Conservation (phyloP, 2,888 invertebrate species). For the Eretmocerus hayati region DNA sequence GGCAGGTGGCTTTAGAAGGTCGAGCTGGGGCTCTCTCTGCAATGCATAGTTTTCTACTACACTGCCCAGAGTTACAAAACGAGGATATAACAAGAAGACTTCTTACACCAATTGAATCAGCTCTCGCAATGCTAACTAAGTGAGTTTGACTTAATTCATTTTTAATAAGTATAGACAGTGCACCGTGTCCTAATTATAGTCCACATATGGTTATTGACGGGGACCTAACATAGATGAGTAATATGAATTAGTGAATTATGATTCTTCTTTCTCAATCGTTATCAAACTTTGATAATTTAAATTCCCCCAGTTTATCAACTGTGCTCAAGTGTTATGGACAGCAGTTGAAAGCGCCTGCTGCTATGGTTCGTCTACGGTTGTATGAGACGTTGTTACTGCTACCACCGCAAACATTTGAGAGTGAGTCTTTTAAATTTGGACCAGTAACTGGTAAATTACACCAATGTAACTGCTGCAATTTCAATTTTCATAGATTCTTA, state of each 20-base stretch:
- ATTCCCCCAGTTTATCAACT: slow-evolving; percentile 71
- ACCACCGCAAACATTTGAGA: slow-evolving; percentile 74
- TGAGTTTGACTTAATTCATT: too few species aligned
- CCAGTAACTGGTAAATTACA: too few species aligned
- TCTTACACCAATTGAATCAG: slow-evolving; percentile 88
- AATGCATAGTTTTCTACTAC: slow-evolving; percentile 85
- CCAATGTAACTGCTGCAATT: too few species aligned
- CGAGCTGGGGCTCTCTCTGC: slow-evolving; percentile 94
- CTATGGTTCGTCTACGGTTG: slow-evolving; percentile 84
- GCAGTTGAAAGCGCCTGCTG: slow-evolving; percentile 87
- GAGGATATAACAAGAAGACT: slow-evolving; percentile 88
- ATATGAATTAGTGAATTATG: too few species aligned
- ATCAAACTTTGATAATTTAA: too few species aligned
- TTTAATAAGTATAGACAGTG: background rate
- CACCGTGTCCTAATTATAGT: too few species aligned
- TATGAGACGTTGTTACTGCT: slow-evolving; percentile 80
- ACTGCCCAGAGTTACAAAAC: slow-evolving; percentile 84
- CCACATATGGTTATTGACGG: too few species aligned
- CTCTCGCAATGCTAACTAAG: slow-evolving; percentile 91
- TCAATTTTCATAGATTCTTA: slow-evolving; percentile 60
- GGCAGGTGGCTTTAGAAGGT: slow-evolving; percentile 96
- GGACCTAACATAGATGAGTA: too few species aligned
- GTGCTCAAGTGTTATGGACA: slow-evolving; percentile 86
- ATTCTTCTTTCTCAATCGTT: too few species aligned
- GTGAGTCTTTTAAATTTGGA: too few species aligned